Conservation (phyloP, 1,140 invertebrate species). For the Choristoneura fumiferana region DNA sequence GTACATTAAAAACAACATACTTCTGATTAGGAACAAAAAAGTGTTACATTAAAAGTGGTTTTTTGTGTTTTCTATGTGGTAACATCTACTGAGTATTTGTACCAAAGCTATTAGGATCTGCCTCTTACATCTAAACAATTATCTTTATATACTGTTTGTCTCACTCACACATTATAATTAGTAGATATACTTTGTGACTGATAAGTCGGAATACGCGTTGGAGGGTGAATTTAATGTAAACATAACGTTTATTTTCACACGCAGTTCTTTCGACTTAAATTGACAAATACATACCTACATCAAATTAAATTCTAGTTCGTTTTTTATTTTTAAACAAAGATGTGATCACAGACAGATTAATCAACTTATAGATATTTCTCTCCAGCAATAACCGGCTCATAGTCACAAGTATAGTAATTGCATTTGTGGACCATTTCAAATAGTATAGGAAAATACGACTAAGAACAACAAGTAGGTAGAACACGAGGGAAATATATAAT, state of each 20-base stretch:
- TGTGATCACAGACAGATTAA: not conserved
- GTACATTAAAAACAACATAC: no score
- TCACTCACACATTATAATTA: slow-evolving; percentile 45
- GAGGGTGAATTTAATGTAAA: not conserved
- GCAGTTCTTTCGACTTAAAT: not conserved
- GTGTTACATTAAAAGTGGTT: no score
- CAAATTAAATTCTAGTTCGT: not conserved
- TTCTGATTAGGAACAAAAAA: no score
- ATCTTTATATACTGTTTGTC: slow-evolving; percentile 47
- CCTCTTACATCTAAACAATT: slow-evolving; percentile 47
- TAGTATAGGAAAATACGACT: slow-evolving; percentile 25
- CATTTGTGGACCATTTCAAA: slow-evolving; percentile 36
- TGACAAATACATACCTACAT: no score
- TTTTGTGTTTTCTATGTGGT: slow-evolving; percentile 36
- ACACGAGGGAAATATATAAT: slow-evolving; percentile 11
- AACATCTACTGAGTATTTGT: slow-evolving; percentile 72
- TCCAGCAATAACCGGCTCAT: not conserved
- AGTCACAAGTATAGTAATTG: slow-evolving; percentile 27
- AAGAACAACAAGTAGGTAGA: slow-evolving; percentile 20
- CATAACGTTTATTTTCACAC: not conserved
- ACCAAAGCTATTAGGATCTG: slow-evolving; percentile 54
- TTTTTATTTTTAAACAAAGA: not conserved
- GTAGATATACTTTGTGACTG: not conserved
- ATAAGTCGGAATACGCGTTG: not conserved
- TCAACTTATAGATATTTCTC: not conserved